Percentiles rank a stretch among this genome's conserved stretches.
These are phyloP conservation scores for Spodoptera exigua DNA, from an alignment of 2,888 invertebrate genomes.

Conservation along the genomic window DNA sequence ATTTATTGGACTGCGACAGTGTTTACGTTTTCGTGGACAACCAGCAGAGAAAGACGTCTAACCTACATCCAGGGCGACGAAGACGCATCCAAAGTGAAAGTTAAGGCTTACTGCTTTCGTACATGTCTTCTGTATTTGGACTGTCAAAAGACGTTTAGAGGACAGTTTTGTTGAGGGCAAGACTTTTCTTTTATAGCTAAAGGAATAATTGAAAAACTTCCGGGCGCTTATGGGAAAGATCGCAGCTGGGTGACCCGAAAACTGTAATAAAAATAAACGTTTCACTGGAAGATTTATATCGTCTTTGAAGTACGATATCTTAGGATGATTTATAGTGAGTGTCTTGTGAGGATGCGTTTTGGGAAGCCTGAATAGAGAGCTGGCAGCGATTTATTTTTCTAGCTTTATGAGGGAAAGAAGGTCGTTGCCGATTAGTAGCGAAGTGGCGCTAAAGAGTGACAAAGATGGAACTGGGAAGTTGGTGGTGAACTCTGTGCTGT, in stretches of 20 bases:
- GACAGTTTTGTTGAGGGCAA: constrained; percentile 57
- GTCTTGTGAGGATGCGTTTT: constrained; percentile 78
- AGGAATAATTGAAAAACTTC: constrained; percentile 83
- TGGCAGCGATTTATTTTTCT: constrained; percentile 65
- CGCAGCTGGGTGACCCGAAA: constrained; percentile 83
- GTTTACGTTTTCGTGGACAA: constrained; percentile 73
- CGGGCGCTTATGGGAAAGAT: constrained; percentile 76
- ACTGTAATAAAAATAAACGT: constrained; percentile 83
- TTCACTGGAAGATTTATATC: constrained; percentile 77
- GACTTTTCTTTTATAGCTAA: constrained; percentile 68
- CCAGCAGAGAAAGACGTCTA: constrained; percentile 72
- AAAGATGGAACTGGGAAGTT: constrained; percentile 85
- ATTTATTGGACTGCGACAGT: constrained; percentile 58
- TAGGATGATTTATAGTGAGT: constrained; percentile 84
- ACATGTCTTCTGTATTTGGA: constrained; percentile 64
- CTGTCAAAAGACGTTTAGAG: constrained; percentile 65
- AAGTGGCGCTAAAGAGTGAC: constrained; percentile 86
- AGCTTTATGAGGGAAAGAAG: constrained; percentile 88
- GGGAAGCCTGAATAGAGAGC: constrained; percentile 70
- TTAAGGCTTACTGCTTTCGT: constrained; percentile 75
- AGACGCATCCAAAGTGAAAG: constrained; percentile 82
- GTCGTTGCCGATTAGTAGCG: constrained; percentile 87
- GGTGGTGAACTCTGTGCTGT: constrained; percentile 86
- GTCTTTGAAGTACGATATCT: constrained; percentile 76
- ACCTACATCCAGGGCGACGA: constrained; percentile 79